Conservation (phyloP, 2,797 vertebrate species). For the Psittacula echo region DNA sequence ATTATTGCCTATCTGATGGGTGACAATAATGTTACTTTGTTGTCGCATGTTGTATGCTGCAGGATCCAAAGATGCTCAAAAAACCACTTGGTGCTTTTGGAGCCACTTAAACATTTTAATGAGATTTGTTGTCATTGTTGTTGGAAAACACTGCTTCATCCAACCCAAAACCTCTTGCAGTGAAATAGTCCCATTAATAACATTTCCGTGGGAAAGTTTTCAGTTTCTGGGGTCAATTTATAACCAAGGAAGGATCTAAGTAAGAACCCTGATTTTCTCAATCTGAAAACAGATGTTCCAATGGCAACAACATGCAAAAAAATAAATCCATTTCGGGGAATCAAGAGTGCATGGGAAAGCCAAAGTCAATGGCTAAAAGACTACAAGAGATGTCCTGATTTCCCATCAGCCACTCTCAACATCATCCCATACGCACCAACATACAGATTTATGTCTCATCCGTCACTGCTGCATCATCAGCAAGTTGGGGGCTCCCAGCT, state of each 20-base stretch:
- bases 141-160: not conserved
- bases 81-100: not conserved
- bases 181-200: slow-evolving; percentile 36
- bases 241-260: slow-evolving; percentile 23
- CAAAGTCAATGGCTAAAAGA: not conserved
- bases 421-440: accelerated
- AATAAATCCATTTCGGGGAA: not conserved
- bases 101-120: slow-evolving; percentile 33
- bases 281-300: slow-evolving; percentile 54
- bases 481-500: accelerated
- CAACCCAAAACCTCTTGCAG: not conserved
- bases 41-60: not conserved
- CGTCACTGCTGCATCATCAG: not conserved
- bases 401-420: not conserved
- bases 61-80: not conserved
- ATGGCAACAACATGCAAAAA: not conserved
- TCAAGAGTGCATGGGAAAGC: not conserved
- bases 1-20: slow-evolving; percentile 43
- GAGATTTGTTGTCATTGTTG: slow-evolving; percentile 17
- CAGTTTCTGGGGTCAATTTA: slow-evolving; percentile 59
- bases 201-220: slow-evolving; percentile 59
- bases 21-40: slow-evolving; percentile 44
- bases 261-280: not conserved
- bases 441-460: not conserved
- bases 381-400: not conserved